phyloP scores from a whole-genome alignment of 92 coral and sea anemone genomes.

The Bergia sp. region DNA sequence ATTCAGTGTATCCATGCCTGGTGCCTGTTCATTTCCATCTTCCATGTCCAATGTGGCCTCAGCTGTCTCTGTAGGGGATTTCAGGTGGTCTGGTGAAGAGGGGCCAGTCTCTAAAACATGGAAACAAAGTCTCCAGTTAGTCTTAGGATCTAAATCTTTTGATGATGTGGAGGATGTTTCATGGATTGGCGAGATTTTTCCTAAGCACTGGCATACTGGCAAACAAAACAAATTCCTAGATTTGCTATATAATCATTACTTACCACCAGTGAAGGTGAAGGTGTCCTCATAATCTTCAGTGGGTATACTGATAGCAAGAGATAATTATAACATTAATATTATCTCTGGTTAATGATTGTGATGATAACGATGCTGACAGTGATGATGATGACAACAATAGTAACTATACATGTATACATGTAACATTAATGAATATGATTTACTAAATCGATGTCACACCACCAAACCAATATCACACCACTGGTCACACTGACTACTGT shows the following conservation, averaged over 20 bases:
- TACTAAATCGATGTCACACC: too few species aligned
- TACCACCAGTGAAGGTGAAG: conserved; percentile 66
- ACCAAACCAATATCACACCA: too few species aligned
- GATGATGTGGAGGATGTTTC: neutral
- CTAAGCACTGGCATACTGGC: neutral
- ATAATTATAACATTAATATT: neutral
- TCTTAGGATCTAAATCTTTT: neutral
- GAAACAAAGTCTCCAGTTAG: neutral
- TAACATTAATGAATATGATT: too few species aligned
- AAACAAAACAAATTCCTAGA: neutral
- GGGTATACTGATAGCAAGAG: conserved; percentile 39
- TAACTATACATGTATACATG: too few species aligned
- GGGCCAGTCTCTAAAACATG: neutral
- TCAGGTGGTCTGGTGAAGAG: neutral
- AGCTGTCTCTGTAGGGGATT: neutral
- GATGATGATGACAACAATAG: neutral
- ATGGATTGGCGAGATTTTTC: neutral
- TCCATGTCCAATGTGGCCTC: neutral
- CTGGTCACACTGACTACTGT: too few species aligned
- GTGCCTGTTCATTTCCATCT: neutral
- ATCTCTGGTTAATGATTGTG: neutral
- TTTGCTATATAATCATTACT: neutral
- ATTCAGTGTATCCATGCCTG: conserved; percentile 85
- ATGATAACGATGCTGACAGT: neutral
- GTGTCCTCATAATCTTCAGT: conserved; percentile 75